phyloP scores from a whole-genome alignment of 2,797 vertebrate species.

The Labeo calbasu region DNA sequence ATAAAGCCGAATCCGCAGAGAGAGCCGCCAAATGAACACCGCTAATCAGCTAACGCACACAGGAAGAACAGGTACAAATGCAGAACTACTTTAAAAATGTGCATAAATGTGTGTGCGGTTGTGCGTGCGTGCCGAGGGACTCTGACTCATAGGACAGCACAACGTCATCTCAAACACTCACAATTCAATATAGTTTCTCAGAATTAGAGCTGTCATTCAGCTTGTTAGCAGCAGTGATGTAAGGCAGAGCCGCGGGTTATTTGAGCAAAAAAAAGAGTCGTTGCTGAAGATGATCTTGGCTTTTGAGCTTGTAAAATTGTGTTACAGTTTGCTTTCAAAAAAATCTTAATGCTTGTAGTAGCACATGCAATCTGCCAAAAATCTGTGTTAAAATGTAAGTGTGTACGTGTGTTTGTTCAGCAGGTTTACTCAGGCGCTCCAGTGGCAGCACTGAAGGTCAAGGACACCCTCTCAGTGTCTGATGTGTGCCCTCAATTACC shows the following conservation, averaged over 20 bases:
- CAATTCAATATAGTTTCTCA: conserved; percentile 7
- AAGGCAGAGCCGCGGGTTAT: not conserved
- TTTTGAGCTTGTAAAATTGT: not conserved
- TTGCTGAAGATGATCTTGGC: not conserved
- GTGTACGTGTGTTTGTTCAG: conserved; percentile 32
- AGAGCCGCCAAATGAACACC: not conserved
- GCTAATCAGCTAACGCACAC: conserved; percentile 21
- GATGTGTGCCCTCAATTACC: conserved; percentile 65
- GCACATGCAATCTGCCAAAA: not conserved
- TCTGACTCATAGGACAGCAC: not conserved
- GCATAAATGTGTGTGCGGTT: not conserved
- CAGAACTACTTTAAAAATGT: not conserved
- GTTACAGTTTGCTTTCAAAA: not conserved
- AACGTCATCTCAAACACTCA: not conserved
- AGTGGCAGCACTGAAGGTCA: conserved; percentile 71
- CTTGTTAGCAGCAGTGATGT: conserved; percentile 14
- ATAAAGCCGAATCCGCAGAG: conserved; percentile 21
- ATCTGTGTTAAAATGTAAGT: not conserved
- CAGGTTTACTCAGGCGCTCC: conserved; percentile 28
- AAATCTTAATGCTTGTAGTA: not conserved
- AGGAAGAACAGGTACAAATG: conserved; percentile 13
- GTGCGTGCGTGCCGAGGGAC: not conserved
- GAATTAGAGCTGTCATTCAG: conserved; percentile 9
- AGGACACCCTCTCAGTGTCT: conserved; percentile 63
- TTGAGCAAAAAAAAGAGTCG: not conserved